These are phyloP conservation scores for Conus betulinus DNA, from an alignment of 1,140 invertebrate genomes.

Conservation along the genomic window DNA sequence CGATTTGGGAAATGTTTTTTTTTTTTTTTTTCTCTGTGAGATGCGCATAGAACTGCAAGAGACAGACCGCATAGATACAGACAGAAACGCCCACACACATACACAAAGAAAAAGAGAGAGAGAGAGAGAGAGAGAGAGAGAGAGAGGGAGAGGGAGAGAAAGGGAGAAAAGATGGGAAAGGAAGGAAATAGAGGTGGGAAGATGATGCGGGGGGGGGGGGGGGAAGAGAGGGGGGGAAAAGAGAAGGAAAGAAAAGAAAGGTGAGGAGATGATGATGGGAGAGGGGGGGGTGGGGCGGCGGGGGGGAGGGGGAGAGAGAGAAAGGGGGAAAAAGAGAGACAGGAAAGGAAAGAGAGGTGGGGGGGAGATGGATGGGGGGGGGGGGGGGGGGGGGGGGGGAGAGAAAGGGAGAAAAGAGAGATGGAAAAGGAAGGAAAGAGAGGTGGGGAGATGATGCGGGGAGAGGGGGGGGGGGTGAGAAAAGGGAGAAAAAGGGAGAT, in stretches of 20 bases:
- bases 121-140: constrained; percentile 17
- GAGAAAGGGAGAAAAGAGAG: constrained; percentile 7
- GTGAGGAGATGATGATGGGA: background rate
- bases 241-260: background rate
- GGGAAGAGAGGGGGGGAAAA: background rate
- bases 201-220: background rate
- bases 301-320: background rate
- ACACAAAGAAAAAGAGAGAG: background rate
- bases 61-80: background rate
- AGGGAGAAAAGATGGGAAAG: background rate
- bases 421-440: background rate
- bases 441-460: background rate
- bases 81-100: constrained; percentile 29
- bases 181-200: background rate
- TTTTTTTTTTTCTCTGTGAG: too few species aligned
- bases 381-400: background rate
- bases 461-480: background rate
- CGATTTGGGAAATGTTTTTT: too few species aligned
- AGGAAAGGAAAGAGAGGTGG: background rate
- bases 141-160: background rate
- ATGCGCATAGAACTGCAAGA: background rate
- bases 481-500: background rate
- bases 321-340: background rate
- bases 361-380: background rate
- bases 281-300: too few species aligned